Base-by-base conservation (phyloP, 2,888 invertebrate genomes). In the Chrysodeixis includens region DNA sequence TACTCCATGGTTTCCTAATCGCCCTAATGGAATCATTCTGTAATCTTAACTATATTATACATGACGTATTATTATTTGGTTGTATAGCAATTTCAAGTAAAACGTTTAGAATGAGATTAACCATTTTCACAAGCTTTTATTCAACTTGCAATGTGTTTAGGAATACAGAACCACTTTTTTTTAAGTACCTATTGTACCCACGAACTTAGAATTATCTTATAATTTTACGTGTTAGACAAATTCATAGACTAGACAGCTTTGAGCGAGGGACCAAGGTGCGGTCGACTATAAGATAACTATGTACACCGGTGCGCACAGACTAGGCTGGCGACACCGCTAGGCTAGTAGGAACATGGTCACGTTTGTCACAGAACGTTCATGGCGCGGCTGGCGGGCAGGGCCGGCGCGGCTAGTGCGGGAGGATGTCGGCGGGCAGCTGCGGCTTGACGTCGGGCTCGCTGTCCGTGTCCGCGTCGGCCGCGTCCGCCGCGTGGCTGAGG, bases 391-490 rank as follows among this genome's bases (percentile, higher is more conserved):
- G 55, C 51, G 30, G 32, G 32, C 44, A 32, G 59, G 35, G 6
- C 12, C 20, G 3, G 35, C 3, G 6, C 57, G 26, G 6, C 57
- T 63, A 72, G 60, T 66, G 53, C 54, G 64, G 65, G 30, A 57
- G 61, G 22, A 63, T 64, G 30, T 51, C 16, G 8, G n/a, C 10
- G 3, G 56, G 51, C 7, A 16, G 32, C 20, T 51, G 68, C 66
- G 20, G 18, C 51, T 60, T 62, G 54, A 1, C 5, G 22, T 66
- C 66, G 7, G 12, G 22, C 20, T 68, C 72, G 16, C 56, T 63
- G 65, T 78, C 81, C 51, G 71, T 60, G 62, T 70, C 64, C 3
- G 60, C 26, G n/a, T n/a, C n/a, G n/a, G n/a, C n/a, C n/a, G n/a
- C 59, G 62, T 70, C 64, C 3, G 60, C 26, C 0, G 65, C 55